These are phyloP conservation scores for Oscarella lobularis DNA, from an alignment of 37 sponge, comb jelly and placozoan genomes.

Conservation along the genomic window DNA sequence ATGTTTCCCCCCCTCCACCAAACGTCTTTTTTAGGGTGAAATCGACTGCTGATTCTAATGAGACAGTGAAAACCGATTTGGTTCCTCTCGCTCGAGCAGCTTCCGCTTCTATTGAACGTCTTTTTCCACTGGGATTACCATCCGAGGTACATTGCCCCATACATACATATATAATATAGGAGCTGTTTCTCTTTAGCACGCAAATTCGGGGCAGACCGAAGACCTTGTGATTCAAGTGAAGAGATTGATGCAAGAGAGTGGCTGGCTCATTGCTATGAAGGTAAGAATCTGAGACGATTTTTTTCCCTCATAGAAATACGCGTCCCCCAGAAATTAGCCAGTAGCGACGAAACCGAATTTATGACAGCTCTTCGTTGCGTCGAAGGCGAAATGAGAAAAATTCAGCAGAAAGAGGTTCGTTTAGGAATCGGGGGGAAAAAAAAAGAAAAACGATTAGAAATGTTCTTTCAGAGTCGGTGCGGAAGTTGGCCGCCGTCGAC, in stretches of 20 bases:
- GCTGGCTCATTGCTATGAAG: constrained; percentile 51
- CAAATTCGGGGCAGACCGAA: constrained; percentile 17
- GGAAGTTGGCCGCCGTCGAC: too few species aligned
- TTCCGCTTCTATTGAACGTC: not conserved
- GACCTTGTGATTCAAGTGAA: constrained; percentile 34
- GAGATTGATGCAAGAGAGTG: constrained; percentile 36
- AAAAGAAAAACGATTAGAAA: too few species aligned
- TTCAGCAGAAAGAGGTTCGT: constrained; percentile 11
- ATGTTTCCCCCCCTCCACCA: too few species aligned
- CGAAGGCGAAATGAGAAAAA: constrained; percentile 28
- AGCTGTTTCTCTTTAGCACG: too few species aligned
- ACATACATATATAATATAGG: too few species aligned
- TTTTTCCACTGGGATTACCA: constrained; percentile 1
- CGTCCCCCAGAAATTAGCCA: constrained; percentile 28
- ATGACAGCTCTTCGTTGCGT: constrained; percentile 19
- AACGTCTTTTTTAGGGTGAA: not conserved
- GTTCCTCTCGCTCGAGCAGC: not conserved
- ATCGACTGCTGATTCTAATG: not conserved
- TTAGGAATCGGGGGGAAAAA: too few species aligned
- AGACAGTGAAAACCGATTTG: not conserved
- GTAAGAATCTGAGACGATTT: too few species aligned
- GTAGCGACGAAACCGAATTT: constrained; percentile 9
- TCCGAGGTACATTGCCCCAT: too few species aligned
- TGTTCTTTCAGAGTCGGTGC: too few species aligned
- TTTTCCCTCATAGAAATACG: too few species aligned